phyloP scores from a whole-genome alignment of 2,113 vertebrate species.

The Zapornia atra region DNA sequence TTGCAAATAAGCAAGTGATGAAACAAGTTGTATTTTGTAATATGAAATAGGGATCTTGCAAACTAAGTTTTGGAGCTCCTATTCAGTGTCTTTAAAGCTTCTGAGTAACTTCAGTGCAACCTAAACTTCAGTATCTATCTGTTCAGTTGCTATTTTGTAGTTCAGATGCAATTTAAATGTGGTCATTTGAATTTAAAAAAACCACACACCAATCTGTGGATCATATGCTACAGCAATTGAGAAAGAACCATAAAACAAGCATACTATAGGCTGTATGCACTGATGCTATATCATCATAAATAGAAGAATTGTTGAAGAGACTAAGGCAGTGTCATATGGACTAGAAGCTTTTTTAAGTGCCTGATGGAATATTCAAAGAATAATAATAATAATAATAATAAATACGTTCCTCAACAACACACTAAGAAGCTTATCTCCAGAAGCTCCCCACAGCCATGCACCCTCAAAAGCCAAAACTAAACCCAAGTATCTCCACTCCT shows the following conservation, averaged over 20 bases:
- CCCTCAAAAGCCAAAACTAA: not conserved
- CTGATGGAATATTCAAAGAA: not conserved
- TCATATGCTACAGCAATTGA: not conserved
- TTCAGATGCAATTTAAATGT: not conserved
- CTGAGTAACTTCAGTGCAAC: not conserved
- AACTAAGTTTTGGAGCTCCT: not conserved
- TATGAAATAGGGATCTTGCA: not conserved
- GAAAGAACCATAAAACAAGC: not conserved
- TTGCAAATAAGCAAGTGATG: conserved; percentile 18
- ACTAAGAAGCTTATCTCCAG: not conserved
- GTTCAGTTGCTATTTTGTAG: not conserved
- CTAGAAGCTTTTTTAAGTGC: not conserved
- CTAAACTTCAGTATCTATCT: not conserved
- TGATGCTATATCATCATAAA: not conserved
- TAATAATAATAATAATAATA: not conserved
- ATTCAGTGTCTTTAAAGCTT: not conserved
- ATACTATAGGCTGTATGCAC: too few relatives aligned
- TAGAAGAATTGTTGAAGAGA: not conserved
- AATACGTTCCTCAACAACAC: not conserved
- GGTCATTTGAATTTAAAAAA: not conserved
- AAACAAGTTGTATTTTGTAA: conserved; percentile 27
- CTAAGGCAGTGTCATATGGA: not conserved
- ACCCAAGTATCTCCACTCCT: not conserved
- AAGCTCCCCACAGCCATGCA: not conserved
- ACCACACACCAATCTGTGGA: not conserved